Conservation (phyloP, 2,797 vertebrate species). For the Myotis pilosus region DNA sequence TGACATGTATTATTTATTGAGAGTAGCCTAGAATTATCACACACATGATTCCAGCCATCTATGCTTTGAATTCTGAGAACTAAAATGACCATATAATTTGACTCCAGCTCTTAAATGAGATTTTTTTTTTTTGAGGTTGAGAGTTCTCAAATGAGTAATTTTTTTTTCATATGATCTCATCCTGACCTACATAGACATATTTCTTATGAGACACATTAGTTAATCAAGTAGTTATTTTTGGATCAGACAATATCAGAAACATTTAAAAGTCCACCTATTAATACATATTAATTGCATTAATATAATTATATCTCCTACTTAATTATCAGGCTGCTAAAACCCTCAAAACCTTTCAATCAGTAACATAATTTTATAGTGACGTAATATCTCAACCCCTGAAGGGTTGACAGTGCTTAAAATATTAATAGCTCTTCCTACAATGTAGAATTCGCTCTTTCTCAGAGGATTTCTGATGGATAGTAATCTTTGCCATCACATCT, state of each 20-base stretch:
- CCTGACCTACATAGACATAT: constrained; percentile 69
- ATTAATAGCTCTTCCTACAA: constrained; percentile 74
- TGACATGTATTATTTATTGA: constrained; percentile 89
- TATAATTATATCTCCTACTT: constrained; percentile 66
- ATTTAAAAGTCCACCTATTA: background rate
- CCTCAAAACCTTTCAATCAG: constrained; percentile 66
- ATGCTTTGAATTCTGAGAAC: constrained; percentile 75
- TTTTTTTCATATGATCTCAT: constrained; percentile 69
- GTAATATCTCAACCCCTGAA: constrained; percentile 63
- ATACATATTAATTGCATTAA: constrained; percentile 63
- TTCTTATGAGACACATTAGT: constrained; percentile 65
- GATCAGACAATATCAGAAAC: constrained; percentile 67
- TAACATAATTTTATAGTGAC: constrained; percentile 63
- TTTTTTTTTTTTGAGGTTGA: constrained; percentile 34
- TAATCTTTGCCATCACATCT: constrained; percentile 50
- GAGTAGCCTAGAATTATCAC: constrained; percentile 82
- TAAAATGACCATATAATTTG: constrained; percentile 64
- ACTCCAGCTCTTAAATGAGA: constrained; percentile 62
- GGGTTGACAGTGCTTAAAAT: constrained; percentile 75
- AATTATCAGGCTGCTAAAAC: constrained; percentile 58
- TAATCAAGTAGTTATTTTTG: constrained; percentile 67
- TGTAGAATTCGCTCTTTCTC: constrained; percentile 60
- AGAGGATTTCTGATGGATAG: constrained; percentile 31
- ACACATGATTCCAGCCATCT: constrained; percentile 72
- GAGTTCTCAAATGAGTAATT: constrained; percentile 68